phyloP scores from a whole-genome alignment of 2,888 invertebrate genomes.

The Protonemura montana region DNA sequence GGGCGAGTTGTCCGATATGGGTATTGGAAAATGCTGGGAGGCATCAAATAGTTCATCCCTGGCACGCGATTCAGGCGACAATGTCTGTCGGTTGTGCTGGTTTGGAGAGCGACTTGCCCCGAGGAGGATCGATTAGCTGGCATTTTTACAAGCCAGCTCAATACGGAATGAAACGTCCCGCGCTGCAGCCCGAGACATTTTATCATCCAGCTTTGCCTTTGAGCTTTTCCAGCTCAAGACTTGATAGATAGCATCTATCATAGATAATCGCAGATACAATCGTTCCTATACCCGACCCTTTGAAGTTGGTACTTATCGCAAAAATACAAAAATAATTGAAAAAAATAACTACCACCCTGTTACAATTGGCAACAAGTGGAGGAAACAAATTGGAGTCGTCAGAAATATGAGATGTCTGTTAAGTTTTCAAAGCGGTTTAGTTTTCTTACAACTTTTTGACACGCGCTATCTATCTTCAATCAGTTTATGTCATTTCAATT shows the following conservation, averaged over 20 bases:
- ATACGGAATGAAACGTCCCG: neutral
- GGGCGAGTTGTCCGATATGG: neutral
- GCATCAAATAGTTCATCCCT: neutral
- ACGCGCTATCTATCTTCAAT: neutral
- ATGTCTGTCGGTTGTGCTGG: neutral
- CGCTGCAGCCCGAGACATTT: neutral
- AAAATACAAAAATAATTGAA: neutral
- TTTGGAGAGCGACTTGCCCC: neutral
- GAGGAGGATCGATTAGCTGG: neutral
- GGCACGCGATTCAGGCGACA: conserved; percentile 4
- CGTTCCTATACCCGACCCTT: neutral
- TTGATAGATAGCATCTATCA: neutral
- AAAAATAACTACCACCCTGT: neutral
- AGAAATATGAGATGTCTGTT: neutral
- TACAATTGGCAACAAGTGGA: conserved; percentile 12
- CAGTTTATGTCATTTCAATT: neutral
- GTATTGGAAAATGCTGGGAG: neutral
- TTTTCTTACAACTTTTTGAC: neutral
- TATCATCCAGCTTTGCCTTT: neutral
- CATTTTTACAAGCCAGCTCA: neutral
- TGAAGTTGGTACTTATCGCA: neutral
- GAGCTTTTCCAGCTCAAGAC: too few species aligned
- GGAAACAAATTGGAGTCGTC: neutral
- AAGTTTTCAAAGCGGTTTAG: neutral
- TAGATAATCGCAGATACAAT: neutral